Percentiles rank a stretch among this genome's conserved stretches.
Conservation (phyloP, 2,113 vertebrate species). For the Thryonomys swinderianus region DNA sequence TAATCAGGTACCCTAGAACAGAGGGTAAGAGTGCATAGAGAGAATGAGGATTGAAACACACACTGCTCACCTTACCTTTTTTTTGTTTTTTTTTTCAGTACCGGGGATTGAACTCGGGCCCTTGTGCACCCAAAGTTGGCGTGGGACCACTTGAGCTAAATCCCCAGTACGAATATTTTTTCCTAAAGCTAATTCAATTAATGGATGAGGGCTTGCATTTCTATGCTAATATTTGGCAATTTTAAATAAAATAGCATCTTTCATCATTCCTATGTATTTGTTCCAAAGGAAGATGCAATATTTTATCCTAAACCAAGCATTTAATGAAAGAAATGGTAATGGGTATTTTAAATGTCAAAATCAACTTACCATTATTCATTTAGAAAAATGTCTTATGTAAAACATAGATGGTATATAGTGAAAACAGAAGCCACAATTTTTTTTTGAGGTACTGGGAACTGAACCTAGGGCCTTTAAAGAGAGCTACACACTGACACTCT, state of each 20-base stretch:
- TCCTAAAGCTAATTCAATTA: background rate
- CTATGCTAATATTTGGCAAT: constrained; percentile 10
- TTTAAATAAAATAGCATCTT: constrained; percentile 53
- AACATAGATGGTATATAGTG: constrained; percentile 29
- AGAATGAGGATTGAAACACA: background rate
- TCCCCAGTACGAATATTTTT: no score
- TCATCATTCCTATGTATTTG: background rate
- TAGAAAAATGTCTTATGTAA: constrained; percentile 38
- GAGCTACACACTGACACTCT: background rate
- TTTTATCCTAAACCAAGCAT: constrained; percentile 44
- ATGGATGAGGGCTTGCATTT: background rate
- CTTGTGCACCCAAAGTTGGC: no score
- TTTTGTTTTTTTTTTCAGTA: no score
- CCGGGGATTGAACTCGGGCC: no score
- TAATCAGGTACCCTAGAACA: background rate
- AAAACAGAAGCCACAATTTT: constrained; percentile 35
- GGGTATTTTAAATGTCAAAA: constrained; percentile 37
- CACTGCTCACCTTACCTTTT: background rate
- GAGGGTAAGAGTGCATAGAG: background rate
- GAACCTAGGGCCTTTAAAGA: background rate
- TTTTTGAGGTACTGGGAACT: background rate
- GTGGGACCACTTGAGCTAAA: no score
- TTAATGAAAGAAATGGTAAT: constrained; percentile 13
- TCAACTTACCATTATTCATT: constrained; percentile 45
- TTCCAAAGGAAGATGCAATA: constrained; percentile 25